Evolutionary conservation across 1,140 invertebrate genomes (phyloP).

Genomic region (Antheraea mylitta): DNA sequence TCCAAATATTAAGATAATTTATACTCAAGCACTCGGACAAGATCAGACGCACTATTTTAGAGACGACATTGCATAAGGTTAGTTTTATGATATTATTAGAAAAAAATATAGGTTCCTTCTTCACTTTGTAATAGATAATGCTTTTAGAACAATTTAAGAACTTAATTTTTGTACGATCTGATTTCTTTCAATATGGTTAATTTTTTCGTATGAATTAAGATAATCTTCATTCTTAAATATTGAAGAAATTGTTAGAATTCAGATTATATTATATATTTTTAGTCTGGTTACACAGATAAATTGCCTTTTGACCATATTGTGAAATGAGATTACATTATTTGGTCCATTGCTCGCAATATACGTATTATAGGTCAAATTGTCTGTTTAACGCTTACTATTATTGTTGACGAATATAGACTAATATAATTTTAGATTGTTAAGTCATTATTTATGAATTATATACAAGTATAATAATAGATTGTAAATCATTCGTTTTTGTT

Average conservation of each 20-base stretch:
- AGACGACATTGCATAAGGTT: not conserved
- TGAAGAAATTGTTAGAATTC: no score
- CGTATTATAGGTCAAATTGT: conserved; percentile 11
- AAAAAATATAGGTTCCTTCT: not conserved
- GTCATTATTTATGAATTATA: conserved; percentile 19
- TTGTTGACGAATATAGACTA: conserved; percentile 20
- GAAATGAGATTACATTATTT: not conserved
- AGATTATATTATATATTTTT: no score
- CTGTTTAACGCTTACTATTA: conserved; percentile 25
- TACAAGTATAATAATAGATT: conserved; percentile 15
- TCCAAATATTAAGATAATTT: not conserved
- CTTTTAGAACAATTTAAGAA: not conserved
- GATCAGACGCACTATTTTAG: conserved; percentile 1
- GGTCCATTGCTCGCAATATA: not conserved
- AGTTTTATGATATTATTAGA: not conserved
- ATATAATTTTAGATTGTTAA: conserved; percentile 28
- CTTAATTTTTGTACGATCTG: not conserved
- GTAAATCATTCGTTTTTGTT: conserved; percentile 18
- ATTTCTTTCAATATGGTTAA: no score
- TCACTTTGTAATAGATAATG: not conserved
- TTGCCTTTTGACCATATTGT: not conserved
- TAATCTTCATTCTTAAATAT: no score
- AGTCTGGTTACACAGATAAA: not conserved
- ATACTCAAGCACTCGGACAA: not conserved
- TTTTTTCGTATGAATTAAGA: no score